Evolutionary conservation across 2,113 vertebrate species (phyloP).

Genomic region (Cichladusa arquata): DNA sequence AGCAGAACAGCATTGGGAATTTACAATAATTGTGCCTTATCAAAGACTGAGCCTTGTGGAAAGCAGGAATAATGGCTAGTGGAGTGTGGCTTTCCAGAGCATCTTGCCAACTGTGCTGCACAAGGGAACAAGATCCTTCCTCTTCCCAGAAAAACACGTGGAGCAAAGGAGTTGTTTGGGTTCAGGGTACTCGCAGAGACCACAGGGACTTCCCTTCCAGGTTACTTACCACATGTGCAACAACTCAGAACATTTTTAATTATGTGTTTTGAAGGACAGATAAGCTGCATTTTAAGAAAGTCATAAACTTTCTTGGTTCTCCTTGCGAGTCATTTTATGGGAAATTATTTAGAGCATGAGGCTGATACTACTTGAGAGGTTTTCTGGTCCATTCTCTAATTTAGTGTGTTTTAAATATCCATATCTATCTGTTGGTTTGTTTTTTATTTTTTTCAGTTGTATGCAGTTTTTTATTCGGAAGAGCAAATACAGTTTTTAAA

Average conservation of each 20-base stretch:
- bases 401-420: neutral
- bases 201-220: neutral
- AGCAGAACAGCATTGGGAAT: neutral
- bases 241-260: neutral
- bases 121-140: neutral
- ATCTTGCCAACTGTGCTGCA: neutral
- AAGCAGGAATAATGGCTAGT: constrained; percentile 15
- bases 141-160: neutral
- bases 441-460: neutral
- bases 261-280: neutral
- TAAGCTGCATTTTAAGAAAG: neutral
- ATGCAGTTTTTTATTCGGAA: neutral
- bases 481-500: neutral
- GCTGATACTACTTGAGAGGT: neutral
- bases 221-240: neutral
- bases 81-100: neutral
- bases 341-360: neutral
- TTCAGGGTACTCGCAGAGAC: neutral
- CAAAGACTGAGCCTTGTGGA: neutral
- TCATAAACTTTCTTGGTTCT: neutral
- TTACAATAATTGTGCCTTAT: constrained; percentile 13
- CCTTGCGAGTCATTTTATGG: neutral
- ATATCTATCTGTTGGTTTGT: neutral
- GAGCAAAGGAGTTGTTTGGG: neutral
- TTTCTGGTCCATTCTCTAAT: neutral